Conservation (phyloP, 1,140 invertebrate genomes). For the Drosophila grimshawi region DNA sequence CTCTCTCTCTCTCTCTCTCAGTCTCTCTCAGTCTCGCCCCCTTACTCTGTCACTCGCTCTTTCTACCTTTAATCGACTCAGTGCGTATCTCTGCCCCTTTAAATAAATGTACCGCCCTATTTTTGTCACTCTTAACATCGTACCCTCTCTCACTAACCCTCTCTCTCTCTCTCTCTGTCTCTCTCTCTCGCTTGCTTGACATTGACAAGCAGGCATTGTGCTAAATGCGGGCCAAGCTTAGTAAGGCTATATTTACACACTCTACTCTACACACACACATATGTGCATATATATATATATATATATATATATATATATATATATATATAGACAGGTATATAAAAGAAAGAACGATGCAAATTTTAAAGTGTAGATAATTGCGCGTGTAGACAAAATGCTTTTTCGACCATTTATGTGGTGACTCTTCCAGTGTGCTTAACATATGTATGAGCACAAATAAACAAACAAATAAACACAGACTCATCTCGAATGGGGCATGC, state of each 20-base stretch:
- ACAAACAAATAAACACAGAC: neutral
- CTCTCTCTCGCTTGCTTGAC: neutral
- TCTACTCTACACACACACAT: conserved; percentile 37
- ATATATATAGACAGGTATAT: conserved; percentile 19
- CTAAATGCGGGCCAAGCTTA: conserved; percentile 55
- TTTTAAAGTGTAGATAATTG: conserved; percentile 80
- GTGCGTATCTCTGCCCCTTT: neutral
- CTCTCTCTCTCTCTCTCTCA: conserved; percentile 16
- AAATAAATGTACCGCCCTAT: neutral
- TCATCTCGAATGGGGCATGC: neutral
- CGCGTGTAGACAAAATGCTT: conserved; percentile 79
- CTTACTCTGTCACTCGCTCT: no score
- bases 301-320: conserved; percentile 11
- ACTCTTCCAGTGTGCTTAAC: neutral
- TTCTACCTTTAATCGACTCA: conserved; percentile 9
- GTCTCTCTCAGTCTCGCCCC: neutral
- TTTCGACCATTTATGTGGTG: conserved; percentile 71
- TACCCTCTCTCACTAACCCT: neutral
- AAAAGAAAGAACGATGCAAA: conserved; percentile 49
- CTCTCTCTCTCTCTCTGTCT: neutral
- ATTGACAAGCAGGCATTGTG: conserved; percentile 16
- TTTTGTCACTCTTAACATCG: neutral
- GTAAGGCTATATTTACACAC: conserved; percentile 67
- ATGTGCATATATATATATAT: conserved; percentile 13
- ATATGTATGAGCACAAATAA: neutral